Conservation (phyloP, 2,797 vertebrate species). For the Synaphobranchus kaupii region DNA sequence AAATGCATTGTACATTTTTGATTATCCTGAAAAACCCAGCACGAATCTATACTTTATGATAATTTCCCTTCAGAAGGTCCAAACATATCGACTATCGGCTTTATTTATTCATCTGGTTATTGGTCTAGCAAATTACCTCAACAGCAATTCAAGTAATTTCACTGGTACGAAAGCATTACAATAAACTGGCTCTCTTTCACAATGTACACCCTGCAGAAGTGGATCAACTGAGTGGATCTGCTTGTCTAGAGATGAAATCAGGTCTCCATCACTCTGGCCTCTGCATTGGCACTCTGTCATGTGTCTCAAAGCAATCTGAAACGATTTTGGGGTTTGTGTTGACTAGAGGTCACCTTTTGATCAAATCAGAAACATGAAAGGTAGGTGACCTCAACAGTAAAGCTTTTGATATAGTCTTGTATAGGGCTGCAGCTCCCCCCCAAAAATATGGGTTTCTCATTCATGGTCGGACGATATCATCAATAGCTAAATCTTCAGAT, state of each 20-base stretch:
- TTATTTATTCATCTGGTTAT: not conserved
- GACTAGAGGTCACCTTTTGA: slow-evolving; percentile 50
- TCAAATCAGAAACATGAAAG: slow-evolving; percentile 49
- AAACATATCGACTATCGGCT: not conserved
- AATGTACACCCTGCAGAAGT: not conserved
- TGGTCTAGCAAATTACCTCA: not conserved
- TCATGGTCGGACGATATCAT: not conserved
- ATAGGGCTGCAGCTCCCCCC: slow-evolving; percentile 21
- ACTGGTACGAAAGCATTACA: not conserved
- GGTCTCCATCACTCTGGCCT: not conserved
- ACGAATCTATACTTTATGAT: not conserved
- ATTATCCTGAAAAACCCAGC: not conserved
- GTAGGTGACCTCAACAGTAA: slow-evolving; percentile 36
- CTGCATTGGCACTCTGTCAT: not conserved
- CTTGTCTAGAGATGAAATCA: not conserved
- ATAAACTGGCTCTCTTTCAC: not conserved
- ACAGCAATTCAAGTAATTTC: not conserved
- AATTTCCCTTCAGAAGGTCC: not conserved
- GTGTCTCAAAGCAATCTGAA: slow-evolving; percentile 20
- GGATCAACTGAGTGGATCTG: not conserved
- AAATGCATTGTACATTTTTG: not conserved
- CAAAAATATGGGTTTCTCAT: not conserved
- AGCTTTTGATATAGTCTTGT: slow-evolving; percentile 42
- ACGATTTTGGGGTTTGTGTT: slow-evolving; percentile 38
- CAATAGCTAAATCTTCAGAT: not conserved